These are phyloP conservation scores for Agrochola macilenta DNA, from an alignment of 2,888 invertebrate genomes.

Conservation along the genomic window DNA sequence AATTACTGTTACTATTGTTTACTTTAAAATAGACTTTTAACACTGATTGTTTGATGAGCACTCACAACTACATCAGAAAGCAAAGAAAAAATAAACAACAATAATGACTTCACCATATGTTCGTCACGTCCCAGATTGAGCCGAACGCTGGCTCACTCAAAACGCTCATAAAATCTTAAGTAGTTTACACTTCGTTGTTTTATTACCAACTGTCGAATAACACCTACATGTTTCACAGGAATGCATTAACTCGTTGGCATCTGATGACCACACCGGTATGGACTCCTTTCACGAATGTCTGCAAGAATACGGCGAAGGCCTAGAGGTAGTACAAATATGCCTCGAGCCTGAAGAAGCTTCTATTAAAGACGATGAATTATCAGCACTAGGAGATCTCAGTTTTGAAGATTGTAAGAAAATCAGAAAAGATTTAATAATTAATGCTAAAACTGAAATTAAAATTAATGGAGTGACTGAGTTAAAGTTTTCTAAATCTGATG, in stretches of 20 bases:
- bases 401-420: conserved; percentile 83
- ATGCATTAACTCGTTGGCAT: conserved; percentile 89
- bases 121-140: conserved; percentile 36
- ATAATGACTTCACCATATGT: conserved; percentile 27
- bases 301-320: conserved; percentile 92
- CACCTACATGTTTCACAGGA: conserved; percentile 80
- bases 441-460: conserved; percentile 71
- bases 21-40: conserved; percentile 7
- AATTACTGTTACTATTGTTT: background rate
- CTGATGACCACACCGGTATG: conserved; percentile 92
- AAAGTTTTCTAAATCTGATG: conserved; percentile 85
- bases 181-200: conserved; percentile 52
- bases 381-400: conserved; percentile 86
- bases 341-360: conserved; percentile 91
- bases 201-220: conserved; percentile 48
- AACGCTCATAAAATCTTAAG: conserved; percentile 49
- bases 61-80: conserved; percentile 16
- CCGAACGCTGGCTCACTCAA: conserved; percentile 37
- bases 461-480: conserved; percentile 79
- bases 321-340: conserved; percentile 92
- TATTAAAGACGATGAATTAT: conserved; percentile 88
- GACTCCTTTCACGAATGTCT: conserved; percentile 92
- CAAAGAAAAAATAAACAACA: conserved; percentile 41
- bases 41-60: conserved; percentile 25
- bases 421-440: conserved; percentile 70